Base-by-base conservation (phyloP, 2,113 vertebrate species). In the Marmota monax region DNA sequence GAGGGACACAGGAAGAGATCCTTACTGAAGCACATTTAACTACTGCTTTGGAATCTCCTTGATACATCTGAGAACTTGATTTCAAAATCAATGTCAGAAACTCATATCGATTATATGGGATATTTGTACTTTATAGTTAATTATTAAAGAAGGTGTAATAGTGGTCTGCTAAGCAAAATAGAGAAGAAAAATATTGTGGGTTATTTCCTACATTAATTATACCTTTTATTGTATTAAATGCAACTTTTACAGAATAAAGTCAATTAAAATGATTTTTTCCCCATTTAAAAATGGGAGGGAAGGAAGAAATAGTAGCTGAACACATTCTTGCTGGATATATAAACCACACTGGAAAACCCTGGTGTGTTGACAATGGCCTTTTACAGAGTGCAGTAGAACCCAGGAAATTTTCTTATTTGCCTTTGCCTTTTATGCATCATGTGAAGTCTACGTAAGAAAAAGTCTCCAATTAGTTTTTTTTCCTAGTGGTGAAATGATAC, bases 41-140 rank as follows among this genome's bases (percentile, higher is more conserved):
- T 56, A 14, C 27, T 88, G n/a, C 17, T 58, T 73, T 67, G 56
- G 70, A 89, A 76, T 42, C 29, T 16, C n/a, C 53, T 91, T 94
- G 18, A 53, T 65, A 74, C 3, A 69, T 72, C 91, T 77, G 29
- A 88, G 51, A 91, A 17, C 45, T 9, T 76, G 83, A 63, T 48
- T 82, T 94, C 12, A 79, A 70, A 92, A 78, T 74, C 56, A 79
- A 12, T 90, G n/a, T 72, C 42, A 92, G 88, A 92, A 94, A 90
- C 34, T 34, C 20, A 42, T 29, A 61, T 14, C 56, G 56, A 51
- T 56, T 39, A 23, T 73, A 83, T 70, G 7, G 32, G 12, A 67
- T 72, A 73, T 51, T 94, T 53, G 88, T 88, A 32, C 39, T 18
- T 63, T 78, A 70, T 78, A 70, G 76, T 32, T 77, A 90, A 63